A percentile compares a stretch with the other conserved stretches of the same genome.
These are phyloP conservation scores for Dryobota labecula DNA, from an alignment of 2,888 invertebrate species.

Conservation along the genomic window DNA sequence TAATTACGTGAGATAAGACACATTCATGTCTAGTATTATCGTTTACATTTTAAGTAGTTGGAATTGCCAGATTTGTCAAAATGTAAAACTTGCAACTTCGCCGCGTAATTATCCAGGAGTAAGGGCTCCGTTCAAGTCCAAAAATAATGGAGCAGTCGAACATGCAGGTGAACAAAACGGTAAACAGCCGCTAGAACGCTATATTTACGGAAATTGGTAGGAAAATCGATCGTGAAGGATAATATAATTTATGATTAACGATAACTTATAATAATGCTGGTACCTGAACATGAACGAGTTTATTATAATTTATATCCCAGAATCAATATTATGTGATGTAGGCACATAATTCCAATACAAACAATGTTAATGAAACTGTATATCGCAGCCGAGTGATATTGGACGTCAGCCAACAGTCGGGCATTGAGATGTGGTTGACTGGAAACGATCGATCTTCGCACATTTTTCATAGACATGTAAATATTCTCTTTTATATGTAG, in stretches of 20 bases:
- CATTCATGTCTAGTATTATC: no score
- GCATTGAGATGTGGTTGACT: constrained; percentile 36
- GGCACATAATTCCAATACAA: constrained; percentile 5
- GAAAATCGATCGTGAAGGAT: background rate
- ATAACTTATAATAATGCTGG: background rate
- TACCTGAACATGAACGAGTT: background rate
- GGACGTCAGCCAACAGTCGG: constrained; percentile 56
- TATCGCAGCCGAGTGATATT: constrained; percentile 36
- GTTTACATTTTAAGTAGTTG: background rate
- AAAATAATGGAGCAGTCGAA: background rate
- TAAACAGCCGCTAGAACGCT: background rate
- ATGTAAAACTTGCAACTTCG: background rate
- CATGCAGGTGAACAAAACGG: background rate
- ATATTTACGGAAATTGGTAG: background rate
- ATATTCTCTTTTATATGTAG: constrained; percentile 17
- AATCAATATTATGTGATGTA: constrained; percentile 18
- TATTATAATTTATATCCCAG: background rate
- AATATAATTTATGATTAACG: background rate
- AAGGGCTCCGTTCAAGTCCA: background rate
- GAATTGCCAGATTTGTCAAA: background rate
- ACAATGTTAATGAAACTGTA: constrained; percentile 36
- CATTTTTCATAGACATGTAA: constrained; percentile 23
- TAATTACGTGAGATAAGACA: no score
- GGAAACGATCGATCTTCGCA: constrained; percentile 33
- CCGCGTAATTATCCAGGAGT: background rate